Evolutionary conservation across 2,888 invertebrate genomes (phyloP).

Genomic region (Poecilus cupreus): DNA sequence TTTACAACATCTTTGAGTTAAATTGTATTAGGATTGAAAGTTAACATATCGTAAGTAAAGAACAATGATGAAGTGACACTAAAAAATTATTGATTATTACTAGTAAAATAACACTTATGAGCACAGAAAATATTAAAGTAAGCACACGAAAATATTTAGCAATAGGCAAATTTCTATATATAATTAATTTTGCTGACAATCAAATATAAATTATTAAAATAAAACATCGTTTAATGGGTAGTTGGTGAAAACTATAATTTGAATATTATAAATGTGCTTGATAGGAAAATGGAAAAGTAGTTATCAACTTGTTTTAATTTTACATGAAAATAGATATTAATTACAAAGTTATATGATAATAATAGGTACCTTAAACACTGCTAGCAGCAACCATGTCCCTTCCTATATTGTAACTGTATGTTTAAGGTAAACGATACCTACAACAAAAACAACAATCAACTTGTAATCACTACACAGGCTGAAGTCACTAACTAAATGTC

Average conservation of each 20-base stretch:
- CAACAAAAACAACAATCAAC: neutral
- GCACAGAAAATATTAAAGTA: conserved; percentile 28
- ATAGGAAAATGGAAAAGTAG: conserved; percentile 42
- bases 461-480: neutral
- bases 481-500: too few relatives aligned
- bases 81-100: conserved; percentile 15
- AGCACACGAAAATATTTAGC: conserved; percentile 31
- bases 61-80: conserved; percentile 29
- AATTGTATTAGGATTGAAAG: conserved; percentile 1
- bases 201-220: conserved; percentile 4
- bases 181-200: conserved; percentile 11
- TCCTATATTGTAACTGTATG: conserved; percentile 17
- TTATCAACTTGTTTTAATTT: conserved; percentile 34
- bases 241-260: conserved; percentile 5
- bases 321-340: conserved; percentile 51
- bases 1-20: conserved; percentile 11
- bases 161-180: neutral
- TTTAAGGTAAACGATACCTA: conserved; percentile 47
- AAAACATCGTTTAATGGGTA: neutral
- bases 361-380: conserved; percentile 57
- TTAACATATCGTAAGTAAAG: conserved; percentile 9
- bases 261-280: conserved; percentile 42
- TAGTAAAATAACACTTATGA: conserved; percentile 16
- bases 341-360: conserved; percentile 55
- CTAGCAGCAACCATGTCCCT: conserved; percentile 9